Evolutionary conservation across 2,888 invertebrate species (phyloP), one percentile per base, ranked within the genome.

Genomic region (Microctonus brassicae): DNA sequence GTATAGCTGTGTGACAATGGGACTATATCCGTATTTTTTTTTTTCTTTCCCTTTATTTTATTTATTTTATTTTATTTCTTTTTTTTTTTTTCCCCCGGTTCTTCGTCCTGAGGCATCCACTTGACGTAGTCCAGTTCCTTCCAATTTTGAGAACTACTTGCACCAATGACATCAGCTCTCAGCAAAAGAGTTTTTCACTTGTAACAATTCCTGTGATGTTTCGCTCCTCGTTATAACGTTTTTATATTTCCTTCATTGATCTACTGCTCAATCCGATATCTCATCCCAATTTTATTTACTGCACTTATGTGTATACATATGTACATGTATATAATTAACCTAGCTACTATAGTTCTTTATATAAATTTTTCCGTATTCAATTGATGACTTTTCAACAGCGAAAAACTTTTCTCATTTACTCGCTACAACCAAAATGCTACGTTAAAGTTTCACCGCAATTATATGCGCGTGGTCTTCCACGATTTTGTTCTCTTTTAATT

Each of bases 141-240:
- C 42, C 24, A 36, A 39, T 62, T 26, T 62, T 62, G 39, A 62
- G 39, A 64, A 64, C 63, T 64, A 47, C 47, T 64, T 64, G 33
- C 42, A 24, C 26, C 29, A 33, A 58, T 58, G 58, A 58, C 58
- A 47, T 64, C n/a, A n/a, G n/a, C 39, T 39, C 62, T 24, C 52
- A 29, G 39, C 42, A 64, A 64, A 64, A 64, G 63, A 26, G 63
- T 42, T 47, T 60, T 64, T 42, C 33, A 64, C 47, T 52, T 42
- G 62, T 29, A 17, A 62, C 62, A 24, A 47, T 42, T 64, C 11
- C 42, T 64, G 20, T 58, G 52, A 26, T 42, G 24, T 52, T n/a
- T n/a, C n/a, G n/a, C 26, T 29, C 13, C 63, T 64, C 47, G 17
- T 52, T 64, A 64, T 42, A n/a, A n/a, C 24, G 33, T 42, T n/a